phyloP scores from a whole-genome alignment of 2,113 vertebrate species.

The Triplophysa siluroides region DNA sequence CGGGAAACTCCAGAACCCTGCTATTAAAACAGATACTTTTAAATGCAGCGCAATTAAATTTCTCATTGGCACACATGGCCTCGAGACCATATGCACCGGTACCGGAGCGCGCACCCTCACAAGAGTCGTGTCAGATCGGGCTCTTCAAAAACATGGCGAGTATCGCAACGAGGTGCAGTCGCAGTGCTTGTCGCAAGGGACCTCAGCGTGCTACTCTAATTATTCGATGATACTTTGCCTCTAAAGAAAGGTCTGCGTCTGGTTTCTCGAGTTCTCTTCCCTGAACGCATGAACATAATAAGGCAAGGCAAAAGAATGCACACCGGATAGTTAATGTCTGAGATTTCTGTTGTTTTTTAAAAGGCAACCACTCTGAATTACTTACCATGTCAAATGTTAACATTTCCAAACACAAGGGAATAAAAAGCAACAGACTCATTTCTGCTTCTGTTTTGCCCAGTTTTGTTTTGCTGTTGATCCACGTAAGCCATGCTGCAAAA shows the following conservation, averaged over 20 bases:
- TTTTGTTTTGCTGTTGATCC: constrained; percentile 55
- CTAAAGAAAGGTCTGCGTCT: constrained; percentile 41
- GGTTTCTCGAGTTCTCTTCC: constrained; percentile 34
- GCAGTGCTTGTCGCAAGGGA: constrained; percentile 21
- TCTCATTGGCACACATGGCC: constrained; percentile 56
- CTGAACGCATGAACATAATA: constrained; percentile 47
- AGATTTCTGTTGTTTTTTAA: background rate
- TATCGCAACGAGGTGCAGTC: background rate
- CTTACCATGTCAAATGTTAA: constrained; percentile 31
- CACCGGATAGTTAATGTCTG: constrained; percentile 1
- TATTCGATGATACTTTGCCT: constrained; percentile 48
- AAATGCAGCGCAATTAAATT: constrained; percentile 60
- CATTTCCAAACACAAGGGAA: constrained; percentile 32
- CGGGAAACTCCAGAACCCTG: constrained; percentile 64
- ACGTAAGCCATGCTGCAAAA: constrained; percentile 57
- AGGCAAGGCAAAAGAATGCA: constrained; percentile 11
- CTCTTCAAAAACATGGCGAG: constrained; percentile 41
- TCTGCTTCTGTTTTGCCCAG: constrained; percentile 39
- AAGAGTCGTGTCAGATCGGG: constrained; percentile 47
- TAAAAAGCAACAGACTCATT: constrained; percentile 30
- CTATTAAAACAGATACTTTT: constrained; percentile 67
- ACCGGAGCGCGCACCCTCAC: constrained; percentile 30
- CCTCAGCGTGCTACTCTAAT: constrained; percentile 40
- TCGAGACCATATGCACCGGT: constrained; percentile 52
- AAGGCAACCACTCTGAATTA: constrained; percentile 24